phyloP scores from a whole-genome alignment of 2,888 invertebrate genomes.

The Hoplodrina ambigua region DNA sequence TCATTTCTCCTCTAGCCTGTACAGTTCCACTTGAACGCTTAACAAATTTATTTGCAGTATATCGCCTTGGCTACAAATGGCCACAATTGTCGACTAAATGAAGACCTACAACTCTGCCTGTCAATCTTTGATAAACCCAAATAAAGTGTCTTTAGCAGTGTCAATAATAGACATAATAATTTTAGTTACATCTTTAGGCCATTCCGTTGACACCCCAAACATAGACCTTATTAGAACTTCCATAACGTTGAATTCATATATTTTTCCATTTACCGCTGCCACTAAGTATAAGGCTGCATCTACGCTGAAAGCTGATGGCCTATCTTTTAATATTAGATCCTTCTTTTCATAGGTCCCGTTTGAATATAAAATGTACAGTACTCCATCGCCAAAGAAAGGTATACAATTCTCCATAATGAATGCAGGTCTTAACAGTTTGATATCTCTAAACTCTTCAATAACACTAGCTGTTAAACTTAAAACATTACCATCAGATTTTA shows the following conservation, averaged over 20 bases:
- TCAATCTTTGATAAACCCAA: constrained; percentile 53
- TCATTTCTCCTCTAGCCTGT: background rate
- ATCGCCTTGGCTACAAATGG: background rate
- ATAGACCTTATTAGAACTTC: constrained; percentile 78
- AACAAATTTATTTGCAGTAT: background rate
- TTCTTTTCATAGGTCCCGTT: constrained; percentile 79
- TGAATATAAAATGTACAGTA: constrained; percentile 73
- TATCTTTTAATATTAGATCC: constrained; percentile 74
- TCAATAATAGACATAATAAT: constrained; percentile 78
- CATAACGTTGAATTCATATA: constrained; percentile 83
- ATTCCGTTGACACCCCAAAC: constrained; percentile 69
- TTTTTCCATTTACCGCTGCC: constrained; percentile 78
- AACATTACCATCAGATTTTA: constrained; percentile 69
- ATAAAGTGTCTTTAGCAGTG: constrained; percentile 68
- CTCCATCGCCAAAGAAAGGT: constrained; percentile 78
- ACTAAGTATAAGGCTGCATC: constrained; percentile 80
- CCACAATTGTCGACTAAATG: background rate
- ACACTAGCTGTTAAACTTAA: constrained; percentile 68
- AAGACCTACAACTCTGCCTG: background rate
- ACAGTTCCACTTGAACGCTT: background rate
- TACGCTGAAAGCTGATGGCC: constrained; percentile 77
- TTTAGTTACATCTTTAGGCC: constrained; percentile 73
- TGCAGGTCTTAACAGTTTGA: constrained; percentile 77
- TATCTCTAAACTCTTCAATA: constrained; percentile 72
- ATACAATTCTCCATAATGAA: constrained; percentile 80